Percentiles rank a stretch among this genome's conserved stretches.
phyloP scores from a whole-genome alignment of 37 sponge, comb jelly and placozoan genomes.

The Amphimedon queenslandica region DNA sequence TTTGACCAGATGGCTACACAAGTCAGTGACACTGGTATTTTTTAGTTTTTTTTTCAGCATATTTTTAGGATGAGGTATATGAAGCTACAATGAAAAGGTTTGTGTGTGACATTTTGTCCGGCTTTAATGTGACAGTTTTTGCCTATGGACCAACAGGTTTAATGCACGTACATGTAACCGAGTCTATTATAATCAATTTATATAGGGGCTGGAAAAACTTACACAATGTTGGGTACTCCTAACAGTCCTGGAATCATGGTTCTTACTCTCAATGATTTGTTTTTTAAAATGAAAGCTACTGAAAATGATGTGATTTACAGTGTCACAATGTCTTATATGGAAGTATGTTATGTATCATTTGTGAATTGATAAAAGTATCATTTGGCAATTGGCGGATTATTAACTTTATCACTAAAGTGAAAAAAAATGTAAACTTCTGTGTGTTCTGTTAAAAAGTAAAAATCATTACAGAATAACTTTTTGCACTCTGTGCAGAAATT shows the following conservation, averaged over 20 bases:
- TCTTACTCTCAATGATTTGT: slow-evolving; percentile 77
- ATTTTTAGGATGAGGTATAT: slow-evolving; percentile 55
- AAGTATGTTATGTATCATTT: too few species aligned
- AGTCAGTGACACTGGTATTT: neutral
- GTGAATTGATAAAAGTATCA: too few species aligned
- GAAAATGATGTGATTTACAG: slow-evolving; percentile 50
- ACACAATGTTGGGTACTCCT: slow-evolving; percentile 85
- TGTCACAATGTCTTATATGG: slow-evolving; percentile 80
- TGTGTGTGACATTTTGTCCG: slow-evolving; percentile 51
- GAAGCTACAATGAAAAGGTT: slow-evolving; percentile 52
- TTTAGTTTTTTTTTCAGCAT: slow-evolving; percentile 16
- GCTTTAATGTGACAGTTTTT: slow-evolving; percentile 84
- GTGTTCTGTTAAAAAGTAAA: too few species aligned
- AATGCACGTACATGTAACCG: neutral
- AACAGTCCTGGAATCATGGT: slow-evolving; percentile 78
- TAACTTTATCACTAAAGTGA: too few species aligned
- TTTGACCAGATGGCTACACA: slow-evolving; percentile 62
- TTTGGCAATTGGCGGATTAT: too few species aligned
- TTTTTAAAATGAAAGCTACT: slow-evolving; percentile 49
- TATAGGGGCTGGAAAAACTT: slow-evolving; percentile 87
- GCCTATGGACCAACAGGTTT: slow-evolving; percentile 94
- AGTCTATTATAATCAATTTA: neutral
- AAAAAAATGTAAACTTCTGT: too few species aligned
- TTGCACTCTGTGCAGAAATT: too few species aligned
- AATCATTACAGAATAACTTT: too few species aligned